Evolutionary conservation across 1,140 invertebrate species (phyloP), one percentile per base, ranked within the genome.

Genomic region (Cylas formicarius): DNA sequence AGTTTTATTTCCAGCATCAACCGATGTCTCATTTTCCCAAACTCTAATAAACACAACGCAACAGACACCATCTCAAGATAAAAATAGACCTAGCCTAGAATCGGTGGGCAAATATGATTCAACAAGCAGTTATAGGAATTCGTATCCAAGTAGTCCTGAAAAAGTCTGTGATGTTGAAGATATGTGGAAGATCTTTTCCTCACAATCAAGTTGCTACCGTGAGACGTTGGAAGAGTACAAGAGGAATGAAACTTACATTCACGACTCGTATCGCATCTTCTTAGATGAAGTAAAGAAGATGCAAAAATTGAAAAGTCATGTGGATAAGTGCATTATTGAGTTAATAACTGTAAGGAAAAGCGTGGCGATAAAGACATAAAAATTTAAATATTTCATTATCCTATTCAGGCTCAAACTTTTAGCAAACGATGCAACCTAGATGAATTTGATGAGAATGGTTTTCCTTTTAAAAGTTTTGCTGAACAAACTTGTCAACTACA

Each of bases 401-500:
- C 16, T 33, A 32, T 47, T 26, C 8, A 46, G 43, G 46, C 44
- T 9, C 44, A 53, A 44, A 52, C 48, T 23, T 47, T 34, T 29
- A 48, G 44, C 33, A 49, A 56, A 42, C 37, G 52, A 19, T 29
- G 36, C 27, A 27, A 11, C 4, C 20, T n/a, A 20, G 23, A 37
- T 10, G 35, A 44, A 41, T 13, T n/a, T 6, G 53, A 50, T 33
- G 41, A 50, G 14, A 8, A 47, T 11, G 50, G 46, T 6, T 0
- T 19, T 3, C 19, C 44, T 0, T 36, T 44, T 9, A n/a, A 31
- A 9, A 33, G 17, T 23, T 29, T 34, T 10, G 36, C 34, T 18
- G 50, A 56, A 50, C 44, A 23, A 21, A 33, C 35, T 26, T 54
- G 56, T 19, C 16, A 47, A 14, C 16, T 56, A 9, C 35, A 45